A percentile compares a stretch with the other conserved stretches of the same genome.
These are phyloP conservation scores for Piezodorus guildinii DNA, from an alignment of 1,140 invertebrate species.

Conservation along the genomic window DNA sequence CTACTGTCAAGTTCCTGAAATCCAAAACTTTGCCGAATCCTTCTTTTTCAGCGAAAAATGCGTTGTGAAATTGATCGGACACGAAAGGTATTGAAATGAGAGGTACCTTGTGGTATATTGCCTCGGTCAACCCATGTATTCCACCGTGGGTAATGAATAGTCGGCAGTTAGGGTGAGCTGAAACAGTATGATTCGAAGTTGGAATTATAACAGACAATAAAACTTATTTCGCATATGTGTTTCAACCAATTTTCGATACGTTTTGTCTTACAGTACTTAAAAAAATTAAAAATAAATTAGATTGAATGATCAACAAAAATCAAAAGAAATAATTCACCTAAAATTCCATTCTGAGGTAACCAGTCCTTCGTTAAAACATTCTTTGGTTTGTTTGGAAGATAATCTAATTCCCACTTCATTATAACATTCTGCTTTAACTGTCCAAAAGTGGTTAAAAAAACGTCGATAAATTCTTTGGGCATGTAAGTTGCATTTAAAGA, in stretches of 20 bases:
- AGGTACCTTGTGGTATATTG: slow-evolving; percentile 54
- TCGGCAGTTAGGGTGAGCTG: background rate
- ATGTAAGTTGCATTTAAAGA: background rate
- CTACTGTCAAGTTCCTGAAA: slow-evolving; percentile 20
- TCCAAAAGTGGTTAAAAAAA: background rate
- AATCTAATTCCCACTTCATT: background rate
- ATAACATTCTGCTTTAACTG: background rate
- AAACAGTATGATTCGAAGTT: too few relatives aligned
- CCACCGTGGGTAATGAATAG: slow-evolving; percentile 61
- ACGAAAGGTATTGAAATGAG: slow-evolving; percentile 56
- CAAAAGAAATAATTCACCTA: background rate
- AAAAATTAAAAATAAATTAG: too few relatives aligned
- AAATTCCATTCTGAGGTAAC: background rate
- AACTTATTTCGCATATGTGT: too few relatives aligned
- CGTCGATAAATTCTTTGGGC: background rate
- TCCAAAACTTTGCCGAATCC: slow-evolving; percentile 27
- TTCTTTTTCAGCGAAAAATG: slow-evolving; percentile 29
- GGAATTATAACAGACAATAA: too few relatives aligned
- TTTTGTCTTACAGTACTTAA: too few relatives aligned
- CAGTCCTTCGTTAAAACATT: background rate
- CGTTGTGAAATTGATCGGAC: slow-evolving; percentile 44
- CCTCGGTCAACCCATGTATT: slow-evolving; percentile 54
- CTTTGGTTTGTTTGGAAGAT: background rate
- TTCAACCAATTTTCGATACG: too few relatives aligned
- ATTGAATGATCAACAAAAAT: too few relatives aligned